Evolutionary conservation across 1,140 invertebrate species (phyloP), one percentile per base, ranked within the genome.

Genomic region (Telenomus remus): DNA sequence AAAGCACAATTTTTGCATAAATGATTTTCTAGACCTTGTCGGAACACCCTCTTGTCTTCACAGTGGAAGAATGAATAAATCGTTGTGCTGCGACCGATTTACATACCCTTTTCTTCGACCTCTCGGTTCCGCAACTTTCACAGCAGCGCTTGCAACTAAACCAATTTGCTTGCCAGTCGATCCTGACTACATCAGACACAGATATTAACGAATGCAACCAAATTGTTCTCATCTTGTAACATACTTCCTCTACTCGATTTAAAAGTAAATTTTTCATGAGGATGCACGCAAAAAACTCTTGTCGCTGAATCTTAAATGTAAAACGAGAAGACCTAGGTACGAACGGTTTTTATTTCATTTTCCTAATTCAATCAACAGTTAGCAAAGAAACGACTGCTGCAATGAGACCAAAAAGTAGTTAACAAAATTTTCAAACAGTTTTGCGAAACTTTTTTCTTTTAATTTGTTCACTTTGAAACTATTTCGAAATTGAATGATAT

Each of bases 1-100:
- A 61, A 57, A 3, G 42, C 37, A 53, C 56, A 69, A 63, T 44
- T 64, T 73, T 65, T 65, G 54, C 55, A 73, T 65, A 63, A 74
- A 66, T 57, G 57, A 64, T 27, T 27, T 27, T 27, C 19, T 27
- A 27, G 19, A 1, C 19, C 6, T 6, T 1, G 19, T 27, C 6
- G 19, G 19, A 27, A 27, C 6, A 27, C 19, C 19, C 19, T 27
- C 61, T 53, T 48, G 49, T 64, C 56, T 63, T 56, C 37, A 39
- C 61, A 46, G 55, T 37, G 51, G 43, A 63, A 77, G 72, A 55
- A 61, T 72, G 68, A 77, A 77, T 55, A 68, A 77, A 77, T 77
- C 68, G 27, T 47, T 48, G 51, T 49, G 15, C 47, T 46, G 4
- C 46, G 57, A 72, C 68, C 63, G 68, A 77, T 77, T 72, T 77